Evolutionary conservation across 2,888 invertebrate genomes (phyloP), one percentile per base, ranked within the genome.

Genomic region (Choristoneura rosaceana): DNA sequence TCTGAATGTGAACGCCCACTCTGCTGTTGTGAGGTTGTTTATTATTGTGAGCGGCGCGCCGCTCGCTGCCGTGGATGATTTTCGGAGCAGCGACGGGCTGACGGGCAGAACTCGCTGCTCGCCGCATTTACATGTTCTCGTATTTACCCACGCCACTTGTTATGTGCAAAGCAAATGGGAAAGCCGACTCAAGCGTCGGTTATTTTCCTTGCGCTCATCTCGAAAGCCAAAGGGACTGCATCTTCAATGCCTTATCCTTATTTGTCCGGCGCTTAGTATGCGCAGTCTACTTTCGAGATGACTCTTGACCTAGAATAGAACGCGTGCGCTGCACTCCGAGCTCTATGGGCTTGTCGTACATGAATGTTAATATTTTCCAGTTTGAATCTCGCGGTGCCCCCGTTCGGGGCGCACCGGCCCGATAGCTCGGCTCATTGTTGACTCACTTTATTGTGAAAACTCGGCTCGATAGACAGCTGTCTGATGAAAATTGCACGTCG

Each of bases 261-360:
- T 87, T 83, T 84, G 85, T 83, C 78, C 78, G 74, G 74, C 73
- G 81, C 81, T 86, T 80, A 82, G 80, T 84, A 85, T 86, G 84
- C 85, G 83, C 79, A 79, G 80, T 79, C 82, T 79, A 83, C 87
- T 88, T 87, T 88, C 84, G 76, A 86, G 85, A 83, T 84, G 84
- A 83, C 80, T 81, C 84, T 84, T 86, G 87, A 85, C 86, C 87
- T 86, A 86, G 83, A 84, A 84, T 84, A 81, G 78, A 77, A 76
- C 76, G 65, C 70, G 76, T 75, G 75, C 78, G 55, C 12, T 25
- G 55, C 69, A 71, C 71, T 77, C 78, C 71, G 70, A 73, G 77
- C 76, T 79, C 76, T 78, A 78, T 77, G 79, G 76, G 45, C 41
- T 45, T 55, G 58, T 25, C 45, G 60, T 55, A 41, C 45, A 66